A percentile compares a stretch with the other conserved stretches of the same genome.
phyloP scores from a whole-genome alignment of 2,797 vertebrate species.

The Mus minutoides region DNA sequence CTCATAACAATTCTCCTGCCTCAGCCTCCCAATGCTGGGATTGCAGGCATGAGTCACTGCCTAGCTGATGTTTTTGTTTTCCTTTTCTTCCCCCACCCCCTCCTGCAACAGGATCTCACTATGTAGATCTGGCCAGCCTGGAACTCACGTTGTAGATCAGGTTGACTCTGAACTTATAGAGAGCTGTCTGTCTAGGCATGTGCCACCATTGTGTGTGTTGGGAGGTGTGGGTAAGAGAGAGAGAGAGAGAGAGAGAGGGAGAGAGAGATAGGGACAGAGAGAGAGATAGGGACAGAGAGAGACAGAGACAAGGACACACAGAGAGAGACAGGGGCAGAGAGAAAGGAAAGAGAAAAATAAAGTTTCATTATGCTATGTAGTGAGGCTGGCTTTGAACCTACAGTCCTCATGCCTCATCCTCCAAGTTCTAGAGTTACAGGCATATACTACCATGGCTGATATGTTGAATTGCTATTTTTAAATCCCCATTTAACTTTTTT shows the following conservation, averaged over 20 bases:
- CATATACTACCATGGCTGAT: not conserved
- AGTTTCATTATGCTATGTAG: not conserved
- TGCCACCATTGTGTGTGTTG: not conserved
- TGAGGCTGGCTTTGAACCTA: not conserved
- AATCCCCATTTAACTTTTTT: not conserved
- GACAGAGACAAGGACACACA: too few relatives aligned
- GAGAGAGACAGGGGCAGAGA: not conserved
- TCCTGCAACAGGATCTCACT: not conserved
- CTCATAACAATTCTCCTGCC: not conserved
- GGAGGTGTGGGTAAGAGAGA: not conserved
- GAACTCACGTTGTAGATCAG: not conserved
- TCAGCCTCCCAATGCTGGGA: not conserved
- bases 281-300: not conserved
- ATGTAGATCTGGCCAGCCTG: not conserved
- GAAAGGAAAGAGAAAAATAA: not conserved
- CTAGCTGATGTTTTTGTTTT: not conserved
- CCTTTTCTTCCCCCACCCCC: too few relatives aligned
- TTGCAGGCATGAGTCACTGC: not conserved
- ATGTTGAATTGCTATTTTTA: not conserved
- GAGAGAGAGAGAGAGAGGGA: not conserved
- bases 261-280: not conserved
- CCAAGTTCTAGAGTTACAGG: not conserved
- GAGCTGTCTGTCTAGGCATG: not conserved
- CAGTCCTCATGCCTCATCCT: not conserved
- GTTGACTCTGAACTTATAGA: not conserved